phyloP scores from a whole-genome alignment of 2,888 invertebrate genomes.

The Drosophila infuscata region DNA sequence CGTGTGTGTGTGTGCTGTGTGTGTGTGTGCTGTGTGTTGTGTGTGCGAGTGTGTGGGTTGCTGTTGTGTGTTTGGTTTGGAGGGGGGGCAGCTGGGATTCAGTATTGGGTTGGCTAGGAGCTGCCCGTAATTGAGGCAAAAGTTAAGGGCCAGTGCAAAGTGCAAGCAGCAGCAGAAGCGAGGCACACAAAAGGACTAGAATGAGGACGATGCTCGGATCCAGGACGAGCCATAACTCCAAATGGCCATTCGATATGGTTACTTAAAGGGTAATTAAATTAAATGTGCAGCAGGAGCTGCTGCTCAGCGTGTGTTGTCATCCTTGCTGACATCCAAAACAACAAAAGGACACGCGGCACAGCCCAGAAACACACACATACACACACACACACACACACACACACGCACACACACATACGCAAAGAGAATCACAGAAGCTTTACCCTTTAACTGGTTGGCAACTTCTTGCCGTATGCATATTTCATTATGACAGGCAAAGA shows the following conservation, averaged over 20 bases:
- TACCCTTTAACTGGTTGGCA: constrained; percentile 31
- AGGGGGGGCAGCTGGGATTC: constrained; percentile 25
- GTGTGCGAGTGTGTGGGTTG: constrained; percentile 6
- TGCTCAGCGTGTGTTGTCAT: constrained; percentile 56
- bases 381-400: not conserved
- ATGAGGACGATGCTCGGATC: constrained; percentile 2
- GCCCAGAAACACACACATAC: not conserved
- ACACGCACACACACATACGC: not conserved
- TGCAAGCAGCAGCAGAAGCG: constrained; percentile 35
- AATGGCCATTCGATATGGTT: constrained; percentile 82
- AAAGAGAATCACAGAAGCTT: constrained; percentile 7
- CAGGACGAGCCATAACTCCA: constrained; percentile 56
- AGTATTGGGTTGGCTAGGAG: constrained; percentile 11
- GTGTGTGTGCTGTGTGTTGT: not conserved
- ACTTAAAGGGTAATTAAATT: constrained; percentile 84
- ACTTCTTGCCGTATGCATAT: constrained; percentile 66
- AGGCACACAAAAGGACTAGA: constrained; percentile 25
- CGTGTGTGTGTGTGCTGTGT: constrained; percentile 46
- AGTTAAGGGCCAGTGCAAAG: constrained; percentile 49
- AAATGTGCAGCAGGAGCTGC: constrained; percentile 61
- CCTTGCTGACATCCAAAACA: constrained; percentile 59
- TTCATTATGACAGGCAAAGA: constrained; percentile 69
- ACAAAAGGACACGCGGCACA: constrained; percentile 67
- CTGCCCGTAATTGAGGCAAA: constrained; percentile 64
- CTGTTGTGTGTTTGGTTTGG: constrained; percentile 6